Evolutionary conservation across 2,113 vertebrate species (phyloP).

Genomic region (Chamaea fasciata): DNA sequence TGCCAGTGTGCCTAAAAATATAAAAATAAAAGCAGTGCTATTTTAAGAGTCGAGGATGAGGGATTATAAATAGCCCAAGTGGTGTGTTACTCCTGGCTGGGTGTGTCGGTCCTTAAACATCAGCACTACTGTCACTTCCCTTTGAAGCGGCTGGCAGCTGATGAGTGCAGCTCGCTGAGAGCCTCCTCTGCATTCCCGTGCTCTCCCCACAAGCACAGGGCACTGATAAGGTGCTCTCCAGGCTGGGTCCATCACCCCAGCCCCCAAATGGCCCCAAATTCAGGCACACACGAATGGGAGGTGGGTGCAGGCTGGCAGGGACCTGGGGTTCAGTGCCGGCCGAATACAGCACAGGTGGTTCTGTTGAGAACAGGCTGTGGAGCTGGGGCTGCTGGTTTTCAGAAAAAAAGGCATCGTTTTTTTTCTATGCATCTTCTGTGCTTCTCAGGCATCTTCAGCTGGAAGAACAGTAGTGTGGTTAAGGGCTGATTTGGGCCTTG

Average conservation of each 20-base stretch:
- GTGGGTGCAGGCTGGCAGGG: background rate
- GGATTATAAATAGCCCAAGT: constrained; percentile 35
- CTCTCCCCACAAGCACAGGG: background rate
- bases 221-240: background rate
- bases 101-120: background rate
- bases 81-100: constrained; percentile 32
- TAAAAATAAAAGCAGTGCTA: constrained; percentile 24
- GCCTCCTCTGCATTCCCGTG: background rate
- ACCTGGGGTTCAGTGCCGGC: background rate
- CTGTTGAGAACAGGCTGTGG: background rate
- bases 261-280: background rate
- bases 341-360: rapidly evolving
- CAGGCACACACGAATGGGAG: rapidly evolving
- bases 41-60: constrained; percentile 18
- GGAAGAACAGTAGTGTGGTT: background rate
- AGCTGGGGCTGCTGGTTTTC: background rate
- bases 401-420: background rate
- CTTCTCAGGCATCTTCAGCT: background rate
- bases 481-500: background rate
- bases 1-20: background rate
- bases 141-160: background rate
- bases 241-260: background rate
- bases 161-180: background rate
- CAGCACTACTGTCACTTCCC: constrained; percentile 1
- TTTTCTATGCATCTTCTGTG: background rate